Conservation (phyloP, 23 tunicate species). For the Aplidium turbinatum region DNA sequence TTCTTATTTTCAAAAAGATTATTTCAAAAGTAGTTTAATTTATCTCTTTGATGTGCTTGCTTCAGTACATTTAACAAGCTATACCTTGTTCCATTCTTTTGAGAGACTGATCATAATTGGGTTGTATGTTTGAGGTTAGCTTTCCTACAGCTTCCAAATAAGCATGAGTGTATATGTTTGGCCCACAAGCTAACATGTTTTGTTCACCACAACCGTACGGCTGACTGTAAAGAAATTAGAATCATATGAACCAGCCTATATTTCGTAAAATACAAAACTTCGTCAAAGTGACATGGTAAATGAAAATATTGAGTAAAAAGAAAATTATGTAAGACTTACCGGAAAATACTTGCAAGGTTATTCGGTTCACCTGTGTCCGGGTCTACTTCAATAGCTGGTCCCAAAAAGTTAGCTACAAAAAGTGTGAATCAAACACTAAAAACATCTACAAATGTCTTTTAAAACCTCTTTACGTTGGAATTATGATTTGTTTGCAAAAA, state of each 20-base stretch:
- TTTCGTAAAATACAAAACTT: no score
- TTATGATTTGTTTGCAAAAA: background rate
- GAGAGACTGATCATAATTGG: constrained; percentile 39
- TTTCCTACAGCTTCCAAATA: constrained; percentile 36
- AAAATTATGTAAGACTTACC: no score
- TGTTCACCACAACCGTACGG: constrained; percentile 88
- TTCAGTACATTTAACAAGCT: no score
- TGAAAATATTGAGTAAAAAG: no score
- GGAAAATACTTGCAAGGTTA: constrained; percentile 33
- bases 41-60: no score
- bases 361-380: constrained; percentile 64
- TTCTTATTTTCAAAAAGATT: no score
- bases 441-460: background rate
- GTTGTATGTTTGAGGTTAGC: constrained; percentile 22
- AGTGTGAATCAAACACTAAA: no score
- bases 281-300: no score
- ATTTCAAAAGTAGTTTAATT: no score
- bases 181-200: constrained; percentile 54
- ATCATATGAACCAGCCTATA: no score
- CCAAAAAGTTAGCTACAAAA: constrained; percentile 61
- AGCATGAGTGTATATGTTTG: constrained; percentile 50
- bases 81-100: constrained; percentile 51
- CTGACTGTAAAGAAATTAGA: constrained; percentile 16
- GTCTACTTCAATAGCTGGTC: constrained; percentile 63
- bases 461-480: background rate